Evolutionary conservation across 2,113 vertebrate species (phyloP), one percentile per base, ranked within the genome.

Genomic region (Archilochus colubris): DNA sequence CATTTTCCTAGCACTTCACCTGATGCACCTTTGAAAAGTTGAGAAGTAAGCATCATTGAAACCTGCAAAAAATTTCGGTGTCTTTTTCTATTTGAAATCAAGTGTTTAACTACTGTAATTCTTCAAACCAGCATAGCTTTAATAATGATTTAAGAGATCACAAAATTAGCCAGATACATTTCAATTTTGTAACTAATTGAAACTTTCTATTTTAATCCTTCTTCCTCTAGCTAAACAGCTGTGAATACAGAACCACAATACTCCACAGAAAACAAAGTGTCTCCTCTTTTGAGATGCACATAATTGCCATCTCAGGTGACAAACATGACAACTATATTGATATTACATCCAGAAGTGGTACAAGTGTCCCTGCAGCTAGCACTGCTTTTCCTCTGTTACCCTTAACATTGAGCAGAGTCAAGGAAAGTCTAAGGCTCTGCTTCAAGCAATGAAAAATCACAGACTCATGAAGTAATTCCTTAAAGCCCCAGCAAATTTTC

Each of bases 401-500:
- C 38, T 86, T 86, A 63, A 18, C 55, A 67, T 44, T 70, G 64
- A 77, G 70, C 51, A 83, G 53, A 70, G 12, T 5, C 63, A 67
- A 90, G 61, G 43, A 27, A 93, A 86, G 12, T 48, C 22, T 74
- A 55, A 74, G 46, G 30, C 24, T 67, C 8, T 46, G 58, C 31
- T 62, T 70, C 46, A 74, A 38, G 46, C 64, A 81, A 70, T 64
- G 85, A 96, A 96, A 86, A 94, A 94, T 66, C 86, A 93, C 69
- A 40, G 44, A 82, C 43, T 88, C 21, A 13, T 82, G 90, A 81
- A 86, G 57, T 66, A 77, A 36, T 68, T 94, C 92, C 95, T 88
- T 93, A 30, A 46, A 86, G 63, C 43, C 58, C 85, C 43, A 20
- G 36, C 31, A 83, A 89, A 91, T 63, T 48, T 75, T 87, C 85